Conservation (phyloP, 2,888 invertebrate species). For the Lithophane ornitopus region DNA sequence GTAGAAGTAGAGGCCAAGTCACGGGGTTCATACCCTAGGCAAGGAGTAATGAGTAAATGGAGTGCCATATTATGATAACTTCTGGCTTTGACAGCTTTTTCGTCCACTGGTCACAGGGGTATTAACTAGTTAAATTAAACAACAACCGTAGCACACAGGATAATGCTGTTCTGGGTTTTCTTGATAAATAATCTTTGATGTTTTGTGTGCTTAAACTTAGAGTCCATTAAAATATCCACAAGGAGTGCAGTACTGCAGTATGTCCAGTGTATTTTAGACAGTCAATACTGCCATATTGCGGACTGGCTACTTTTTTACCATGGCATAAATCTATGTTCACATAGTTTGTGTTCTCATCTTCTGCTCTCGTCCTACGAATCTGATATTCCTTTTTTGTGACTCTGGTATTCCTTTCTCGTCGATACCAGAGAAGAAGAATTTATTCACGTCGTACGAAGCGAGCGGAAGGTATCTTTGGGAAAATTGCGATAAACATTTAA, state of each 20-base stretch:
- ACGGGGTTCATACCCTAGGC: conserved; percentile 19
- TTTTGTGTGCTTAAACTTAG: background rate
- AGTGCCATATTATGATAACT: background rate
- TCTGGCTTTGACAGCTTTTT: background rate
- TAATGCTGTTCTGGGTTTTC: background rate
- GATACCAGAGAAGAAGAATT: background rate
- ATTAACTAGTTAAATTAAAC: background rate
- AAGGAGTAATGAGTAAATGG: conserved; percentile 18
- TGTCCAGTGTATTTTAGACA: background rate
- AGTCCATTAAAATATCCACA: background rate
- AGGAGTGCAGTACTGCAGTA: background rate
- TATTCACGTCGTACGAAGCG: rapidly evolving
- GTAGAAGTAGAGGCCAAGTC: conserved; percentile 47
- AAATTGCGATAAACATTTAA: background rate
- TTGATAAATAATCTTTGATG: background rate
- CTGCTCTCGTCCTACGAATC: background rate
- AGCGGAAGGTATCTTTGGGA: background rate
- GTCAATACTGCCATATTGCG: background rate
- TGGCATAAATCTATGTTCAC: background rate
- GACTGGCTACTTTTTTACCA: background rate
- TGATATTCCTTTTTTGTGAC: background rate
- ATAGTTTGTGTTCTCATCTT: background rate
- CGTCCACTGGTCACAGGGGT: background rate
- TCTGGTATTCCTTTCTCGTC: background rate
- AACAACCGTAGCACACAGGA: too few relatives aligned